These are phyloP conservation scores for Hemicordylus capensis DNA, from an alignment of 2,113 vertebrate species.

Conservation along the genomic window DNA sequence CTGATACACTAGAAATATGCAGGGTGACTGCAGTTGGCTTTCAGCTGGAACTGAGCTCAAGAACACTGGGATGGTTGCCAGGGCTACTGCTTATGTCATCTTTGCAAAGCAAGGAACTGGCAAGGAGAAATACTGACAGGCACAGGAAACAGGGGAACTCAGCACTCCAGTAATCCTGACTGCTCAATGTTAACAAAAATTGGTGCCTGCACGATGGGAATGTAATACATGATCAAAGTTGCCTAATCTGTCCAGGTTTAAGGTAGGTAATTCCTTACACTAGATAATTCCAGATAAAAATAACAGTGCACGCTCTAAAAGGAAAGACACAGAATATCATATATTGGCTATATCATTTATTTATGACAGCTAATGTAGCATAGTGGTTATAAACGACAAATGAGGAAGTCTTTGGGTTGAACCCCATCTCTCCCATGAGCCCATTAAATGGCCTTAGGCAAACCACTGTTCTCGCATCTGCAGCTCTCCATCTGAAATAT, in stretches of 20 bases:
- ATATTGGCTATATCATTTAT: neutral
- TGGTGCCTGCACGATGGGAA: slow-evolving; percentile 12
- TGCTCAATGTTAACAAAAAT: neutral
- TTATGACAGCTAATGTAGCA: neutral
- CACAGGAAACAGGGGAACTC: slow-evolving; percentile 48
- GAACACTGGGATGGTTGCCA: slow-evolving; percentile 83
- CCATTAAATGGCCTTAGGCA: no score
- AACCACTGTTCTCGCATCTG: no score
- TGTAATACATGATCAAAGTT: neutral
- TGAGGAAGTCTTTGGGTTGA: neutral
- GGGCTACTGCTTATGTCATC: slow-evolving; percentile 76
- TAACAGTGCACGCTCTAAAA: neutral
- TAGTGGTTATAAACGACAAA: neutral
- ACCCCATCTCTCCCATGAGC: neutral
- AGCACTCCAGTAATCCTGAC: neutral
- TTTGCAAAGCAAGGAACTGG: slow-evolving; percentile 58
- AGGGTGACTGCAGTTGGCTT: slow-evolving; percentile 83
- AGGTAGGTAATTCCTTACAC: slow-evolving; percentile 25
- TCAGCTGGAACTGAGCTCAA: slow-evolving; percentile 74
- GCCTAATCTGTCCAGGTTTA: slow-evolving; percentile 22
- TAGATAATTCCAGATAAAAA: slow-evolving; percentile 33
- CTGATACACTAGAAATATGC: slow-evolving; percentile 83
- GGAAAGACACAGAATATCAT: neutral
- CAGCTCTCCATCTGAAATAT: neutral
- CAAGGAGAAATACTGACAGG: slow-evolving; percentile 43